A percentile compares a stretch with the other conserved stretches of the same genome.
Conservation (phyloP, 1,140 invertebrate genomes). For the Tenebrio molitor region DNA sequence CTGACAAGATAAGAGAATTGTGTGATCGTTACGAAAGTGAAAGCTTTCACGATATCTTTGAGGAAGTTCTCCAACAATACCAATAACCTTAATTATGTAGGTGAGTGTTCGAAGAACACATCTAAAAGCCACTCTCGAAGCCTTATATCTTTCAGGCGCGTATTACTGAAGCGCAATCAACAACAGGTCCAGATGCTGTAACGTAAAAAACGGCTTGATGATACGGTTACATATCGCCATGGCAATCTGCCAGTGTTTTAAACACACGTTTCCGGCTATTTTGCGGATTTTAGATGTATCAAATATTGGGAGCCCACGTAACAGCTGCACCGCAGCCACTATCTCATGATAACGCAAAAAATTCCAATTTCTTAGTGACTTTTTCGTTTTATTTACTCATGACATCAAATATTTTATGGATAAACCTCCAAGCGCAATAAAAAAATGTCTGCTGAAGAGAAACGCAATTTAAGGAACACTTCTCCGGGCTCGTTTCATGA, state of each 20-base stretch:
- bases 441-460: not conserved
- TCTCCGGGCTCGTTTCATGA: not conserved
- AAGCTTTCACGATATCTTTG: conserved; percentile 51
- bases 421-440: conserved; percentile 6
- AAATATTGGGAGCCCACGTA: conserved; percentile 34
- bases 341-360: conserved; percentile 8
- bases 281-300: conserved; percentile 43
- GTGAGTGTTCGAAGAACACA: conserved; percentile 52
- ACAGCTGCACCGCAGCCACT: conserved; percentile 25
- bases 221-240: conserved; percentile 32
- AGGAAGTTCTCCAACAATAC: conserved; percentile 51
- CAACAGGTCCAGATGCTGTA: conserved; percentile 48
- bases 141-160: conserved; percentile 49
- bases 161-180: conserved; percentile 48
- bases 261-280: conserved; percentile 42
- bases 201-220: conserved; percentile 46
- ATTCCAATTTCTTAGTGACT: conserved; percentile 14
- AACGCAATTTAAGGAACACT: not conserved
- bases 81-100: conserved; percentile 56
- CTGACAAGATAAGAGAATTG: conserved; percentile 52
- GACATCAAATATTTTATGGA: conserved; percentile 15
- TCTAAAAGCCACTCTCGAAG: conserved; percentile 51
- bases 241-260: conserved; percentile 45
- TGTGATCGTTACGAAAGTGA: conserved; percentile 51
- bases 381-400: conserved; percentile 13